Evolutionary conservation across 2,113 vertebrate species (phyloP).

Genomic region (Oryctolagus cuniculus): mOryCun1.1 NC_091441.1:93386001-93386500

Average conservation of each 20-base stretch:
- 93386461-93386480: not conserved
- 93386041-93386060: not conserved
- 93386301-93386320: not conserved
- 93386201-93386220: not conserved
- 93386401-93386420: not conserved
- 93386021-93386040: not conserved
- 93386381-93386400: not conserved
- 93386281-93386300: not conserved
- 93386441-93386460: not conserved
- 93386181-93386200: slow-evolving; percentile 41
- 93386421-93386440: not conserved
- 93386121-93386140: not conserved
- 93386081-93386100: not conserved
- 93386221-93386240: slow-evolving; percentile 14
- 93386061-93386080: slow-evolving; percentile 16
- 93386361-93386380: not conserved
- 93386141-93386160: not conserved
- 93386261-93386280: not conserved
- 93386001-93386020: not conserved
- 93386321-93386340: not conserved
- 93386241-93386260: not conserved
- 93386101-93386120: not conserved
- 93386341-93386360: not conserved
- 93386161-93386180: not conserved
- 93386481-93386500: not conserved